These are phyloP conservation scores for Sylvicola fuscatus DNA, from an alignment of 2,888 invertebrate species.

Conservation along the genomic window DNA sequence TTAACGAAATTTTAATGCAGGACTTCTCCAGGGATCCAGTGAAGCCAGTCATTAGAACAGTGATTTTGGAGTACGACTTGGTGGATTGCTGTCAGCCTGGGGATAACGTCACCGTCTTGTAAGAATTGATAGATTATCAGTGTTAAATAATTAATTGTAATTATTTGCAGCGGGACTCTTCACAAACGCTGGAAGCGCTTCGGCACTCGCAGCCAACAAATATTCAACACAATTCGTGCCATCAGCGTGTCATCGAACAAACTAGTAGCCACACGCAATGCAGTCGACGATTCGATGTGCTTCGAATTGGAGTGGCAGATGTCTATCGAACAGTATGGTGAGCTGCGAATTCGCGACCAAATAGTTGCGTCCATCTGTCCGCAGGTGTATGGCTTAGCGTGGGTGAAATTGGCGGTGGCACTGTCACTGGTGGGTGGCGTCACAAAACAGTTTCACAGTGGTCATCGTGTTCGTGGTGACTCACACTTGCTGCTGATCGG, in stretches of 20 bases:
- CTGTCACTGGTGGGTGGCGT: constrained; percentile 31
- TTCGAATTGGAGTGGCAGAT: constrained; percentile 8
- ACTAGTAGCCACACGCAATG: constrained; percentile 42
- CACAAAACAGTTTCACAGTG: constrained; percentile 15
- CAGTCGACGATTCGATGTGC: constrained; percentile 29
- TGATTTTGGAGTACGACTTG: constrained; percentile 64
- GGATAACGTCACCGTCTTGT: constrained; percentile 72
- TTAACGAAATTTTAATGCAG: constrained; percentile 33
- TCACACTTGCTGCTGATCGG: constrained; percentile 72
- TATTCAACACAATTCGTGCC: constrained; percentile 14
- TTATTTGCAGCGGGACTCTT: constrained; percentile 43
- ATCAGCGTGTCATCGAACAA: constrained; percentile 32
- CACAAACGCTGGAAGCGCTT: constrained; percentile 36
- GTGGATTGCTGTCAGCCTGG: constrained; percentile 77
- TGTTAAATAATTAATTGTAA: neutral
- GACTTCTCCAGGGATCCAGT: neutral
- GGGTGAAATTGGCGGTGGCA: constrained; percentile 68
- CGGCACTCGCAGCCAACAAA: no score
- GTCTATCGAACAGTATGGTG: constrained; percentile 32
- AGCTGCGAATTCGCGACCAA: constrained; percentile 51
- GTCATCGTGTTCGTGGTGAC: constrained; percentile 45
- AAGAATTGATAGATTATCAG: constrained; percentile 8
- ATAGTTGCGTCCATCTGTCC: constrained; percentile 68
- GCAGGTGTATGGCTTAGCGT: constrained; percentile 66
- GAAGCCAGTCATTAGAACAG: constrained; percentile 27